Percentiles rank a stretch among this genome's conserved stretches.
Evolutionary conservation across 1,140 invertebrate genomes (phyloP).

Genomic region (Heliconius himera): DNA sequence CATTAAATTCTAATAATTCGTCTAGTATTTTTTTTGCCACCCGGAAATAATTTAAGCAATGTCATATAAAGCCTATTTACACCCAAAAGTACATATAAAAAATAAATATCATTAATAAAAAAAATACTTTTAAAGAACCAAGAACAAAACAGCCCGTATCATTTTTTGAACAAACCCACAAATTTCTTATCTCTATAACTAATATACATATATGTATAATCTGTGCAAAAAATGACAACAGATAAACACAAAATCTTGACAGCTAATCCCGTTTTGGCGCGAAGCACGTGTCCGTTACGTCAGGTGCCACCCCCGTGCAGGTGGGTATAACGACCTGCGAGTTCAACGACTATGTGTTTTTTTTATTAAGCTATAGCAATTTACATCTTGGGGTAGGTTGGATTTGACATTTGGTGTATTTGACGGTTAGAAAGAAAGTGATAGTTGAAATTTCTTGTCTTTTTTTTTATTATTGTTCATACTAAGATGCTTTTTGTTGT

Average conservation of each 20-base stretch:
- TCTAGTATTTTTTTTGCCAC: no score
- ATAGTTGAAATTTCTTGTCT: neutral
- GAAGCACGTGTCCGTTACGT: conserved; percentile 65
- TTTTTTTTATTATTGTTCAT: no score
- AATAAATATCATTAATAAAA: no score
- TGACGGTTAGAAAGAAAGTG: conserved; percentile 20
- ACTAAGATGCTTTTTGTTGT: no score
- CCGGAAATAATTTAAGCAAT: no score
- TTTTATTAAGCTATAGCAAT: conserved; percentile 28
- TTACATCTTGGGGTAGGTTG: conserved; percentile 34
- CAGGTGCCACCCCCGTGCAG: conserved; percentile 54
- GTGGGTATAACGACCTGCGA: conserved; percentile 40
- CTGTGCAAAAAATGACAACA: conserved; percentile 22
- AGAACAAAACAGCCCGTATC: no score
- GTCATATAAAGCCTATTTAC: no score
- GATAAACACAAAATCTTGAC: conserved; percentile 14
- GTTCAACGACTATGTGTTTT: conserved; percentile 38
- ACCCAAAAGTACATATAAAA: no score
- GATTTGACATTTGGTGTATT: conserved; percentile 22
- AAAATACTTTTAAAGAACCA: no score
- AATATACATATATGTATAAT: conserved; percentile 13
- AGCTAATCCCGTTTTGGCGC: conserved; percentile 44
- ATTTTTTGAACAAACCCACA: no score
- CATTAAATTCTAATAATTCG: no score
- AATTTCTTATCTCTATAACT: neutral